phyloP scores from a whole-genome alignment of 35 echinoderm and acorn worm species.

The Hemicentrotus pulcherrimus region DNA sequence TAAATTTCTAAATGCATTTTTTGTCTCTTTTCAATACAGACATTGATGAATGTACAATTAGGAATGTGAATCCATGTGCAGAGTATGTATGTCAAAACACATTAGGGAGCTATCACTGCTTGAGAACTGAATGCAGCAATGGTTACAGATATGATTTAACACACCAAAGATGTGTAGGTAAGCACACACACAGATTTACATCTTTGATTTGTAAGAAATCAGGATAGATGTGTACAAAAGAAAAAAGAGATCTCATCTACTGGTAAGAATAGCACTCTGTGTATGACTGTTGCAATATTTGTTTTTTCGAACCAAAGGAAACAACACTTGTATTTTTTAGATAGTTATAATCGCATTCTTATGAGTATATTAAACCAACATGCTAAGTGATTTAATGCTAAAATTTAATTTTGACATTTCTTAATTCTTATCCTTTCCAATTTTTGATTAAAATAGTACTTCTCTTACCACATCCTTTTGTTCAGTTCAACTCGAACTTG shows the following conservation, averaged over 20 bases:
- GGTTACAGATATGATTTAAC: constrained; percentile 61
- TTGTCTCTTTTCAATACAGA: constrained; percentile 45
- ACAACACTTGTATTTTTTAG: no score
- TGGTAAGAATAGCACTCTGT: no score
- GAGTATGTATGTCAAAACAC: constrained; percentile 61
- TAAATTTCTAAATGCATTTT: background rate
- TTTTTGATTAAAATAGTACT: background rate
- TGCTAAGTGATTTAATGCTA: no score
- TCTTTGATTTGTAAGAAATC: no score
- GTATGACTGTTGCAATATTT: no score
- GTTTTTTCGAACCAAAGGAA: no score
- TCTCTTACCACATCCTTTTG: background rate
- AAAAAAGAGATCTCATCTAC: no score
- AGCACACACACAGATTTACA: background rate
- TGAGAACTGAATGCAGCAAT: constrained; percentile 49
- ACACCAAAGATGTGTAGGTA: constrained; percentile 55
- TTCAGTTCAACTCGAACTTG: background rate
- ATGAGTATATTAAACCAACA: no score
- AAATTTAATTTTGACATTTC: no score
- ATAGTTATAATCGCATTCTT: no score
- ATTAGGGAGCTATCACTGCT: constrained; percentile 63
- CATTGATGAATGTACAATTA: constrained; percentile 57
- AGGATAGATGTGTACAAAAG: no score
- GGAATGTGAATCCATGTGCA: constrained; percentile 56
- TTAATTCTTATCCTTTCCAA: no score